These are phyloP conservation scores for Coluber constrictor DNA, from an alignment of 2,797 vertebrate species.

Conservation along the genomic window DNA sequence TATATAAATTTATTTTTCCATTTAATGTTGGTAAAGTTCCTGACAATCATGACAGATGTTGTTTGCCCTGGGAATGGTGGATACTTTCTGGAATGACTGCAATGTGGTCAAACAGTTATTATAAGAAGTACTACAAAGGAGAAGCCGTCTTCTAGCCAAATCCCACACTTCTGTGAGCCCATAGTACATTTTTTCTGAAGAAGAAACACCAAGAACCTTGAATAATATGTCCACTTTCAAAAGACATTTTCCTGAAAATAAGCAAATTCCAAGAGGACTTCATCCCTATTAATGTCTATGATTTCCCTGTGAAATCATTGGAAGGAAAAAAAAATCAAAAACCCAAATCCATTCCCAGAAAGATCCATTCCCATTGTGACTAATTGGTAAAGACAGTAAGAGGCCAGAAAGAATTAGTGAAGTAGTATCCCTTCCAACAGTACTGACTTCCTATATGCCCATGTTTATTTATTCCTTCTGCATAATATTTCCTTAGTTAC, in stretches of 20 bases:
- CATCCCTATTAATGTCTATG: background rate
- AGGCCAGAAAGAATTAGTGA: background rate
- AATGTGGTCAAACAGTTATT: background rate
- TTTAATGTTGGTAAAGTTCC: background rate
- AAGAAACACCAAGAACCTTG: background rate
- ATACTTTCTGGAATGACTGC: background rate
- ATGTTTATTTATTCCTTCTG: background rate
- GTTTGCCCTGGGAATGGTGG: background rate
- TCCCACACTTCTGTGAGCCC: background rate
- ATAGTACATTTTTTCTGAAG: background rate
- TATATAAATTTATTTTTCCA: background rate
- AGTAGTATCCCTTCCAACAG: background rate
- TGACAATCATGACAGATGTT: background rate
- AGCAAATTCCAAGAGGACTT: background rate
- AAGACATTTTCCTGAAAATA: background rate
- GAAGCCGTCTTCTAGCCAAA: background rate
- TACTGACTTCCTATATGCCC: background rate
- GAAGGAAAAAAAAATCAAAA: background rate
- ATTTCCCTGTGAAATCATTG: background rate
- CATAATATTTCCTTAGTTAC: background rate
- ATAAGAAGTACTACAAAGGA: background rate
- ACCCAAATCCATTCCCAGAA: background rate
- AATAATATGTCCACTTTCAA: background rate
- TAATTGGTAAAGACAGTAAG: background rate
- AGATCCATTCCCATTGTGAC: background rate